Conservation (phyloP, 2,888 invertebrate species). For the Eretmocerus hayati region DNA sequence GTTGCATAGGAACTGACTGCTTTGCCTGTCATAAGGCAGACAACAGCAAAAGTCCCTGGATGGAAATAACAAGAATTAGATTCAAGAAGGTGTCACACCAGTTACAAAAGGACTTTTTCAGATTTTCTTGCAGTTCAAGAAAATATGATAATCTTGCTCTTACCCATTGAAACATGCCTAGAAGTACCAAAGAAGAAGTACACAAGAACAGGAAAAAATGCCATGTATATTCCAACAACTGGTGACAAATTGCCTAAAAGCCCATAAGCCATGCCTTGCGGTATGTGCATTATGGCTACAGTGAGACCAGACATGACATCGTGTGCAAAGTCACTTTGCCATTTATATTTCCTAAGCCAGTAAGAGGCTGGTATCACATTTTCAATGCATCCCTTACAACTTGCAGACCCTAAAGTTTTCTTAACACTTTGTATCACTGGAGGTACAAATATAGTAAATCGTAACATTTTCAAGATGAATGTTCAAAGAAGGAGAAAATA, state of each 20-base stretch:
- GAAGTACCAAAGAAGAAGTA: constrained; percentile 63
- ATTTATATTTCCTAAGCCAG: constrained; percentile 60
- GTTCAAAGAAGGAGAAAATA: constrained; percentile 20
- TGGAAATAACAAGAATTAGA: no score
- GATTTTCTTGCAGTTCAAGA: neutral
- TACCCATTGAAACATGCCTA: constrained; percentile 61
- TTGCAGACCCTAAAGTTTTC: constrained; percentile 24
- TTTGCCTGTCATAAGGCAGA: constrained; percentile 86
- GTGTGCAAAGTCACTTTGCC: constrained; percentile 55
- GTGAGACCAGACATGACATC: constrained; percentile 78
- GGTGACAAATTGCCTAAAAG: constrained; percentile 52
- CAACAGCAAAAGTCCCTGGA: constrained; percentile 74
- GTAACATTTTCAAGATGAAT: neutral
- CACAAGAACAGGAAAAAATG: constrained; percentile 53
- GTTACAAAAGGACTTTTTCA: neutral
- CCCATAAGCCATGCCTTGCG: constrained; percentile 63
- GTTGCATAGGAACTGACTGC: constrained; percentile 53
- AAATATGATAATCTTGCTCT: no score
- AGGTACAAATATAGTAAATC: constrained; percentile 11
- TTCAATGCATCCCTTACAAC: constrained; percentile 30
- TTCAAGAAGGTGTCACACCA: neutral
- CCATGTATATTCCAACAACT: constrained; percentile 53
- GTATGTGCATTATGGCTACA: constrained; percentile 79
- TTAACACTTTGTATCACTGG: constrained; percentile 20
- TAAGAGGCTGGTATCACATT: constrained; percentile 52